Conservation (phyloP, 2,888 invertebrate genomes). For the Ormyrus labotus region DNA sequence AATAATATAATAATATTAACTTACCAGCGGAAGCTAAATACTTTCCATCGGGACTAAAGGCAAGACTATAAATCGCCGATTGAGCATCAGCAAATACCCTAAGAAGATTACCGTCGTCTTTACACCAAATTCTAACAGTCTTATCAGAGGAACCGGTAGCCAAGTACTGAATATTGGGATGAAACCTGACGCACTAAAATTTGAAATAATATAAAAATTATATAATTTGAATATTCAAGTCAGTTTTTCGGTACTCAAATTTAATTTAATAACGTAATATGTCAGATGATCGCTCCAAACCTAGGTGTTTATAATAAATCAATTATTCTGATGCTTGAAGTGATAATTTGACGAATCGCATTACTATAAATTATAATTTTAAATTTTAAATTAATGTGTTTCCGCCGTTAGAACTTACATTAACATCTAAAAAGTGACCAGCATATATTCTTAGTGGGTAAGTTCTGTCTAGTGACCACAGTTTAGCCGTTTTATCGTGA, state of each 20-base stretch:
- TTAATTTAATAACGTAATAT: too few relatives aligned
- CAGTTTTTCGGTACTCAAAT: too few relatives aligned
- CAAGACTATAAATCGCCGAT: constrained; percentile 84
- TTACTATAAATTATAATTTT: neutral
- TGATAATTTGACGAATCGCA: too few relatives aligned
- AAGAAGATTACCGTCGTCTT: constrained; percentile 88
- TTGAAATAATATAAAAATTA: constrained; percentile 73
- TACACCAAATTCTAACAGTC: constrained; percentile 91
- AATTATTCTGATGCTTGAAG: too few relatives aligned
- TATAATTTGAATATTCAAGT: neutral
- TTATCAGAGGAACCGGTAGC: constrained; percentile 95
- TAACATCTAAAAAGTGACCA: constrained; percentile 92
- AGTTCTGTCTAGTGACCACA: constrained; percentile 89
- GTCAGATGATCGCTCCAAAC: too few relatives aligned
- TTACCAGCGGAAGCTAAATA: constrained; percentile 90
- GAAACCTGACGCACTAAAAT: constrained; percentile 88
- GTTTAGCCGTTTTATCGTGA: constrained; percentile 86
- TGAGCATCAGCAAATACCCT: constrained; percentile 88
- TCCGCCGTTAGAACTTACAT: constrained; percentile 77
- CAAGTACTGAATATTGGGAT: constrained; percentile 93
- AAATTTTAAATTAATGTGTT: neutral
- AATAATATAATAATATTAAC: constrained; percentile 28
- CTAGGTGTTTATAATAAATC: too few relatives aligned
- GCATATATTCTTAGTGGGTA: constrained; percentile 90
- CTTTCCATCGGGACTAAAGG: constrained; percentile 91